Conservation (phyloP, 2,113 vertebrate genomes). For the Neodontobutis hainanensis region DNA sequence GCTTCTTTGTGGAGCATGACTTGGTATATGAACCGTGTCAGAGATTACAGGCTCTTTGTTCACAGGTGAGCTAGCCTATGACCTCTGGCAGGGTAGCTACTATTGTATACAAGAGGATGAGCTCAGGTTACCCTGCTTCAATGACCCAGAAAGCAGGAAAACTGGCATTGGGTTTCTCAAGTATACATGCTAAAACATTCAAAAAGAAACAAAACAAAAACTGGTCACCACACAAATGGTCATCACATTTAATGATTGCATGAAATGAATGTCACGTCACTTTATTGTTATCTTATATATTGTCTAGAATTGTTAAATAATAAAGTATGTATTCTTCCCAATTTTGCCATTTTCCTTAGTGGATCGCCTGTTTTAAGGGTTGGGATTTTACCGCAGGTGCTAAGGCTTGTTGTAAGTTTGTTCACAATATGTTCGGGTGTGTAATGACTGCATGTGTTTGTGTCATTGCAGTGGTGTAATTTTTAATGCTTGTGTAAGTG, state of each 20-base stretch:
- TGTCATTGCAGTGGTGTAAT: constrained; percentile 61
- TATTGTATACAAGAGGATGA: constrained; percentile 70
- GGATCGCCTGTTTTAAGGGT: constrained; percentile 45
- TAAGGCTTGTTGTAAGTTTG: constrained; percentile 72
- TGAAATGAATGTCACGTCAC: constrained; percentile 7
- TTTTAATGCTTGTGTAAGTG: constrained; percentile 27
- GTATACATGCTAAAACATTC: constrained; percentile 45
- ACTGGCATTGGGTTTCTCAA: constrained; percentile 70
- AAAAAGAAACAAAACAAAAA: constrained; percentile 50
- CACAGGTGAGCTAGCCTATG: constrained; percentile 76
- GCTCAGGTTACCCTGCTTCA: constrained; percentile 76
- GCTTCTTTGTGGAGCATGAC: constrained; percentile 71
- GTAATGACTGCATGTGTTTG: constrained; percentile 70
- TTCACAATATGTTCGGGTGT: constrained; percentile 57
- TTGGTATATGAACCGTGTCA: constrained; percentile 68
- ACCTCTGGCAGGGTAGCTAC: constrained; percentile 67
- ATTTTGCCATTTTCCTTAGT: constrained; percentile 43
- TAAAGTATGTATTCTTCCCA: constrained; percentile 28
- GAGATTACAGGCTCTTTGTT: constrained; percentile 74
- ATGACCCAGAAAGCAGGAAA: constrained; percentile 80
- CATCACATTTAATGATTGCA: not conserved
- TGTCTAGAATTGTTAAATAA: constrained; percentile 20
- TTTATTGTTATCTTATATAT: not conserved
- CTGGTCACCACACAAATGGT: constrained; percentile 6
- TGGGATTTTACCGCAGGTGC: constrained; percentile 41